Conservation (phyloP, 23 tunicate genomes). For the Trididemnum miniatum region DNA sequence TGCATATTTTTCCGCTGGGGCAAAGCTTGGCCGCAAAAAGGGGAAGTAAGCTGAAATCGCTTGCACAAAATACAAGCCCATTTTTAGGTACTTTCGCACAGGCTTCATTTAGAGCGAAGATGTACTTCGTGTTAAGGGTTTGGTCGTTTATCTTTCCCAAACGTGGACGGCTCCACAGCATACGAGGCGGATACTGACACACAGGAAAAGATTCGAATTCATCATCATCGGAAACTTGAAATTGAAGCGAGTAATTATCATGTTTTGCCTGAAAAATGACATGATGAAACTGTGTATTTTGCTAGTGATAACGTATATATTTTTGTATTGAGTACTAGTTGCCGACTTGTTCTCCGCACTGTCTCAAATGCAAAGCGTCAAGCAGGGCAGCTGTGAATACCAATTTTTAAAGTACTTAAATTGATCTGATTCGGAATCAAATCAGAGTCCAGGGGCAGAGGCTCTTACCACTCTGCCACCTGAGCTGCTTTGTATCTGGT, state of each 20-base stretch:
- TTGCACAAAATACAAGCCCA: conserved; percentile 52
- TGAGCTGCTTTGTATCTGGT: no score
- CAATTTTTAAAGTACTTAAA: no score
- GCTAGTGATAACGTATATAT: no score
- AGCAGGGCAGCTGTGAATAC: no score
- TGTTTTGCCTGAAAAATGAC: conserved; percentile 62
- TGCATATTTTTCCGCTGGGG: neutral
- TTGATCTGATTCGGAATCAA: no score
- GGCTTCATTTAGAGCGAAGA: conserved; percentile 24
- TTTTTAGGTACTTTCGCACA: neutral
- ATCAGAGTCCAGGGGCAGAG: no score
- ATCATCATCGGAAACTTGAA: neutral
- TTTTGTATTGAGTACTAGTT: no score
- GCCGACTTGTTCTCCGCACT: no score
- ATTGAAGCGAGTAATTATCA: conserved; percentile 78
- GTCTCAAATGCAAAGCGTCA: no score
- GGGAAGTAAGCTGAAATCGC: conserved; percentile 73
- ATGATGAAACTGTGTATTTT: no score
- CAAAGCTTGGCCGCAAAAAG: conserved; percentile 46
- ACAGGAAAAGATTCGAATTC: conserved; percentile 25
- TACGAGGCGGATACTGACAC: conserved; percentile 76
- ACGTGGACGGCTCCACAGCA: conserved; percentile 73
- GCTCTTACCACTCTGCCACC: no score
- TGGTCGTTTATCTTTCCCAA: conserved; percentile 70
- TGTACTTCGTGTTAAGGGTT: conserved; percentile 32